Evolutionary conservation across 2,113 vertebrate genomes (phyloP), one percentile per base, ranked within the genome.

Genomic region (Amphiprion percula): DNA sequence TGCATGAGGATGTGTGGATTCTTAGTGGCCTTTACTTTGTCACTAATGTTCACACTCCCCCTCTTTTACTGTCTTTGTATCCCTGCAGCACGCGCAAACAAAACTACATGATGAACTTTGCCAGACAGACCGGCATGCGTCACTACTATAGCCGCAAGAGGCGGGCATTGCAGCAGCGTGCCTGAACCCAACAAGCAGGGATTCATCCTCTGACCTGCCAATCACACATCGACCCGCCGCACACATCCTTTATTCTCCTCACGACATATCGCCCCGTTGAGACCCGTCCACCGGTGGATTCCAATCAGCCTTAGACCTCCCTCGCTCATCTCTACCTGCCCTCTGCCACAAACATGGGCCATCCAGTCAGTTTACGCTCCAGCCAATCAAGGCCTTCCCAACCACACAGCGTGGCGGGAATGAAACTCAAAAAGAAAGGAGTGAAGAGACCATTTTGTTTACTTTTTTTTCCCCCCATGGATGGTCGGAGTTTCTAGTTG

Each of bases 101-200:
- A 96, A 99, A 98, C 96, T 99, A 98, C 95, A 99, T 99, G 97
- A 98, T 99, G 98, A 99, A 98, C 96, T 99, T 97, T 97, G 97
- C 98, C 95, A 96, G 97, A 90, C 98, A 99, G 96, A 97, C 96
- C 91, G 96, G 96, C 90, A 93, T 97, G 90, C 97, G 97, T 88
- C 98, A 97, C 95, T 98, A 98, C 96, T 99, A 98, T 96, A 98
- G 94, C 94, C 97, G 98, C 95, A 98, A 98, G 96, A 95, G 96
- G 94, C 96, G 98, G 95, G 97, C 97, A 87, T 95, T 99, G 95
- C 96, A 93, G 90, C 96, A 91, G 93, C 95, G 94, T 86, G 95
- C 96, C 93, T 99, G 86, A 96, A 95, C 66, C 68, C 50, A 26
- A 26, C 59, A 1, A 79, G 91, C 93, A 91, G 83, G 91, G 91